Conservation (phyloP, 92 coral and sea anemone genomes). For the Muricea muricata region DNA sequence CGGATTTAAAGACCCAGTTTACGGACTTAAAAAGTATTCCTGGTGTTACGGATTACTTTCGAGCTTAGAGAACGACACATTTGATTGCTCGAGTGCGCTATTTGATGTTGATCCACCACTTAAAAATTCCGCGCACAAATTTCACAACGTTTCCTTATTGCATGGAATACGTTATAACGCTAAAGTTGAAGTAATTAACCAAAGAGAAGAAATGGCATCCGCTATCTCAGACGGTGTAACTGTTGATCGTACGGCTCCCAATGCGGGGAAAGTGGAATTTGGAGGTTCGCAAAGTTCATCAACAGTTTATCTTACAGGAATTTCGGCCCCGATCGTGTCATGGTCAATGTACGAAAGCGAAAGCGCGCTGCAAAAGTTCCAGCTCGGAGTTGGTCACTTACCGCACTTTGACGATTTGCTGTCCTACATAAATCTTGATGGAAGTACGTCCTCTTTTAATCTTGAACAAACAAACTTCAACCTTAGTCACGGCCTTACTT, state of each 20-base stretch:
- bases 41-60: conserved; percentile 84
- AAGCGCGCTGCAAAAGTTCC: conserved; percentile 80
- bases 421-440: conserved; percentile 51
- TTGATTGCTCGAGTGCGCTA: conserved; percentile 66
- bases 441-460: conserved; percentile 68
- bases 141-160: conserved; percentile 76
- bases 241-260: conserved; percentile 87
- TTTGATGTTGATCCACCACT: conserved; percentile 54
- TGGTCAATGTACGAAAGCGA: conserved; percentile 89
- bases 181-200: conserved; percentile 81
- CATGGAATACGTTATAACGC: conserved; percentile 84
- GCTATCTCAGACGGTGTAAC: conserved; percentile 92
- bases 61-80: conserved; percentile 25
- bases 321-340: conserved; percentile 82
- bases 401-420: conserved; percentile 74
- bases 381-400: conserved; percentile 72
- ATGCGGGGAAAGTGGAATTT: conserved; percentile 57
- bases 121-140: conserved; percentile 72
- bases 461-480: conserved; percentile 78
- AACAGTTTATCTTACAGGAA: conserved; percentile 67
- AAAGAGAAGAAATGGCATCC: conserved; percentile 71
- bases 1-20: conserved; percentile 89
- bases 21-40: conserved; percentile 72
- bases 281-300: conserved; percentile 72
- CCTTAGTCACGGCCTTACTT: conserved; percentile 65